Evolutionary conservation across 1,140 invertebrate genomes (phyloP).

Genomic region (Drosophila sp.): DNA sequence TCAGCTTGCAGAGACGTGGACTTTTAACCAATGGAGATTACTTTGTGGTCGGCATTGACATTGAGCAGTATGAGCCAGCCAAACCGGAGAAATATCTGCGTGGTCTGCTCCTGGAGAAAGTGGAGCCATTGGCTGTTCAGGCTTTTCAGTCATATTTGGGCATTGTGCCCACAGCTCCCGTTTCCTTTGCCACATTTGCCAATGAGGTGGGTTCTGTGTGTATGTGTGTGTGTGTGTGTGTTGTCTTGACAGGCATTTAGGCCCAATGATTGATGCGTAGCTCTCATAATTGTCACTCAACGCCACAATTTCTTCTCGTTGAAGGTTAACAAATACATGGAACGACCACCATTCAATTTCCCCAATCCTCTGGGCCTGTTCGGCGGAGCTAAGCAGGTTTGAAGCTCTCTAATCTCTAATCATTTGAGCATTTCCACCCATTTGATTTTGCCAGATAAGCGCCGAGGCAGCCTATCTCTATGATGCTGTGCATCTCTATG

Average conservation of each 20-base stretch:
- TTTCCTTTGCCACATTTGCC: constrained; percentile 90
- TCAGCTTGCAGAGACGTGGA: constrained; percentile 91
- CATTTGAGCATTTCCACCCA: constrained; percentile 21
- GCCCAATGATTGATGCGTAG: constrained; percentile 38
- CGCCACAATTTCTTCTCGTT: constrained; percentile 16
- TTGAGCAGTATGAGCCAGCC: constrained; percentile 91
- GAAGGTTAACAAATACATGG: constrained; percentile 90
- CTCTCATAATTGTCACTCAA: constrained; percentile 26
- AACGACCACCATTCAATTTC: constrained; percentile 93
- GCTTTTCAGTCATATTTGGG: constrained; percentile 90
- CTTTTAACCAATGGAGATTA: constrained; percentile 91
- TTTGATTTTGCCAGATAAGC: constrained; percentile 86
- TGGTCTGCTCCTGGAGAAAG: constrained; percentile 88
- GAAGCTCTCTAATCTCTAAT: constrained; percentile 14
- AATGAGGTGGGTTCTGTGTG: constrained; percentile 78
- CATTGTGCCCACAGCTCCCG: constrained; percentile 88
- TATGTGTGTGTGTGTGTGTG: no score
- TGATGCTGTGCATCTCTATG: constrained; percentile 94
- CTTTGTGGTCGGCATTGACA: constrained; percentile 87
- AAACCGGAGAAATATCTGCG: constrained; percentile 90
- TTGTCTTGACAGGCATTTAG: constrained; percentile 24
- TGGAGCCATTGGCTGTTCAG: constrained; percentile 77
- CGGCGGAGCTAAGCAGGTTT: constrained; percentile 89
- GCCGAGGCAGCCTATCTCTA: constrained; percentile 96
- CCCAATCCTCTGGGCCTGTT: constrained; percentile 89